Percentiles rank a stretch among this genome's conserved stretches.
phyloP scores from a whole-genome alignment of 1,140 invertebrate species.

The Bombus confusus region DNA sequence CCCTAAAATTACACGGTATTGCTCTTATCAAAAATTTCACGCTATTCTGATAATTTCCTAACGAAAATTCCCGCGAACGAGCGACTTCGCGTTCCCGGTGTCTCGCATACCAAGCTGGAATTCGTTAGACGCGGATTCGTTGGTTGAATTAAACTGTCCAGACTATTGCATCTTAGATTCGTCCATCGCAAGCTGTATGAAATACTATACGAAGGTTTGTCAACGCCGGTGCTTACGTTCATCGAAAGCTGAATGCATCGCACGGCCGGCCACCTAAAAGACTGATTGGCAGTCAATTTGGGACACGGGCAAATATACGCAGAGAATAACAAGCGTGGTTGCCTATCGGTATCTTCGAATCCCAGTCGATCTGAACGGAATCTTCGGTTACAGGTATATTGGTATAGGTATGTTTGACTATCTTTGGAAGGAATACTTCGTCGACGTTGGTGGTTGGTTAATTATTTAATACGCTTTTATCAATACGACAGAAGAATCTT shows the following conservation, averaged over 20 bases:
- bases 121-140: not conserved
- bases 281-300: constrained; percentile 29
- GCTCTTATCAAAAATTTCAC: too few relatives aligned
- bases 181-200: not conserved
- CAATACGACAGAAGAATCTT: too few relatives aligned
- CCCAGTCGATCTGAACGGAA: constrained; percentile 46
- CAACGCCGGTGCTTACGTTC: not conserved
- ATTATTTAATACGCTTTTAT: not conserved
- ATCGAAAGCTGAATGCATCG: not conserved
- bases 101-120: too few relatives aligned
- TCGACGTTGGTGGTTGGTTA: not conserved
- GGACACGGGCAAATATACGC: not conserved
- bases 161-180: not conserved
- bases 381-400: not conserved
- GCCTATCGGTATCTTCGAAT: constrained; percentile 33
- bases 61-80: not conserved
- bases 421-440: not conserved
- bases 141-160: too few relatives aligned
- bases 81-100: too few relatives aligned
- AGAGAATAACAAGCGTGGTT: not conserved
- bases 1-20: too few relatives aligned
- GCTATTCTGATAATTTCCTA: not conserved
- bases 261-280: not conserved
- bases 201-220: constrained; percentile 1
- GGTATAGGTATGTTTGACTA: not conserved